These are phyloP conservation scores for Blomia tropicalis DNA, from an alignment of 2,888 invertebrate species.

Conservation along the genomic window DNA sequence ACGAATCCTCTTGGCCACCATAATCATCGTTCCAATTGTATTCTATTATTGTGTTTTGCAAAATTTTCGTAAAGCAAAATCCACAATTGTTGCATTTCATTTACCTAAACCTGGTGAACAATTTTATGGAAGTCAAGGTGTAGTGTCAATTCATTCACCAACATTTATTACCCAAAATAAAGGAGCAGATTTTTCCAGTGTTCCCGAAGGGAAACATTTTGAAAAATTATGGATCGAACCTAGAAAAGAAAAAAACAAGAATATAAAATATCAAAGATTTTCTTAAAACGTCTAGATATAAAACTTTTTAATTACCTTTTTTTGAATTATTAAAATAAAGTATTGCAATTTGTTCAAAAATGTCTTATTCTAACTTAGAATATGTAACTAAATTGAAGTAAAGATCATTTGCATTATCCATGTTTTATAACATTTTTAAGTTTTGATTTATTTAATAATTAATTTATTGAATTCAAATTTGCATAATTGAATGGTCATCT, in stretches of 20 bases:
- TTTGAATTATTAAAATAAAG: too few species aligned
- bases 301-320: too few species aligned
- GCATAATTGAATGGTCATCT: too few species aligned
- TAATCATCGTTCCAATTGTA: not conserved
- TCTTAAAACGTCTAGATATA: too few species aligned
- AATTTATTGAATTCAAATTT: too few species aligned
- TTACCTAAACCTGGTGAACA: not conserved
- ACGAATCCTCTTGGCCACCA: conserved; percentile 7
- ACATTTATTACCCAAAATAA: not conserved
- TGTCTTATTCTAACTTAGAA: too few species aligned
- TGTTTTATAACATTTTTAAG: too few species aligned
- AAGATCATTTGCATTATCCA: too few species aligned
- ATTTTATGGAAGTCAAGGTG: not conserved
- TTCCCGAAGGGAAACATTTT: not conserved
- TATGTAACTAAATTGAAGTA: too few species aligned
- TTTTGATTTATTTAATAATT: too few species aligned
- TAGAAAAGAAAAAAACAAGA: not conserved
- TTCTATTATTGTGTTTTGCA: conserved; percentile 5
- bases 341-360: too few species aligned
- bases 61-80: conserved; percentile 6
- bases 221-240: not conserved
- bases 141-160: not conserved
- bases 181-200: not conserved
- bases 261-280: not conserved
- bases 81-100: not conserved